These are phyloP conservation scores for Typhlichthys eigenmanni DNA, from an alignment of 2,797 vertebrate species.

Conservation along the genomic window DNA sequence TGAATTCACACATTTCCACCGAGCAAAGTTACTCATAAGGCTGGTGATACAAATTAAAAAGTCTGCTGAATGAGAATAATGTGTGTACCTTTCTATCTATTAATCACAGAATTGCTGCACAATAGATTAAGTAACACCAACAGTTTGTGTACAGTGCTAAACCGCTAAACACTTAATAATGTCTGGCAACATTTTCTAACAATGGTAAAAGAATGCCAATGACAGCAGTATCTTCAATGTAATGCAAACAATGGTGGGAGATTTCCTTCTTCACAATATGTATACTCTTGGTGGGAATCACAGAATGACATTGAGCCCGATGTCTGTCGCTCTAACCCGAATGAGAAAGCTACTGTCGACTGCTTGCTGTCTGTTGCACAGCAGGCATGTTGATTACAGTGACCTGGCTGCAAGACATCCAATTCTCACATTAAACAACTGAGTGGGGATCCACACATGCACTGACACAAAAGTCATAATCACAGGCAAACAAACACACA, in stretches of 20 bases:
- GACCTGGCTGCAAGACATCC: neutral
- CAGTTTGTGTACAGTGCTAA: no score
- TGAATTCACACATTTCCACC: no score
- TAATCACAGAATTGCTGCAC: no score
- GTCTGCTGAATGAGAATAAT: no score
- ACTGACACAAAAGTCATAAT: neutral
- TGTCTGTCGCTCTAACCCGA: neutral
- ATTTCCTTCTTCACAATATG: neutral
- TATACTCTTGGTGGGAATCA: neutral
- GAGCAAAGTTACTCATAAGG: no score
- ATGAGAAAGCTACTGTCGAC: neutral
- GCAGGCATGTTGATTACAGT: conserved; percentile 1
- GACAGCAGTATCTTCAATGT: no score
- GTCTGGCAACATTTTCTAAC: no score
- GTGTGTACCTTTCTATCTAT: no score
- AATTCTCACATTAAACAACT: neutral
- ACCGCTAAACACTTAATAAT: no score
- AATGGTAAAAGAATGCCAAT: no score
- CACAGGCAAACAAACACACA: conserved; percentile 13
- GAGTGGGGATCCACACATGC: neutral
- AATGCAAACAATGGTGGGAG: neutral
- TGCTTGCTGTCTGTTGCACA: neutral
- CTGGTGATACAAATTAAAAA: no score
- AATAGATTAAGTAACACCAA: no score
- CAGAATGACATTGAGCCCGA: neutral